phyloP scores from a whole-genome alignment of 2,888 invertebrate species.

The Microdon myrmicae region DNA sequence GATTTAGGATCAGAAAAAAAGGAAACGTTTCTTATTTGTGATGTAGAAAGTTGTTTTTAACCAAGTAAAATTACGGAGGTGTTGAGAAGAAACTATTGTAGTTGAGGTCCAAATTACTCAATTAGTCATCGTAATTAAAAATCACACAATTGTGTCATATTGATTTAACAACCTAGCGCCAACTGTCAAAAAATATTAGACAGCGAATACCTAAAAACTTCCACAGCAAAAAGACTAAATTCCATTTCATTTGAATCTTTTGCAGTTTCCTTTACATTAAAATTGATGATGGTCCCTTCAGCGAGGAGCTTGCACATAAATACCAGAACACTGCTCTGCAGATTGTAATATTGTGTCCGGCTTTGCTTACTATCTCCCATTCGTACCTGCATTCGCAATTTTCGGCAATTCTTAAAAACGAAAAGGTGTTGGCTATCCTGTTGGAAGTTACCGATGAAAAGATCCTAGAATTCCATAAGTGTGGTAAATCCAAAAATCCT shows the following conservation, averaged over 20 bases:
- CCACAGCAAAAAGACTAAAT: too few relatives aligned
- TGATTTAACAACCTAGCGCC: too few relatives aligned
- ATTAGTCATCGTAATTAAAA: too few relatives aligned
- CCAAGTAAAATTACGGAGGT: too few relatives aligned
- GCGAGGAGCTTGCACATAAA: constrained; percentile 68
- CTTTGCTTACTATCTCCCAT: constrained; percentile 71
- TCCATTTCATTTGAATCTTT: constrained; percentile 44
- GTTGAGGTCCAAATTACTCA: neutral
- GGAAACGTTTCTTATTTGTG: too few relatives aligned
- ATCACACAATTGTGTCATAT: too few relatives aligned
- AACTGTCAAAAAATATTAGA: too few relatives aligned
- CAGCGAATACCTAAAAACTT: too few relatives aligned
- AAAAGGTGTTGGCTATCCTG: constrained; percentile 82
- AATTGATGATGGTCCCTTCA: constrained; percentile 75
- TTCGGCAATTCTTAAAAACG: constrained; percentile 68
- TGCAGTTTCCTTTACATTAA: constrained; percentile 79
- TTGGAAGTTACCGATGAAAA: constrained; percentile 81
- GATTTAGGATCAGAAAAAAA: too few relatives aligned
- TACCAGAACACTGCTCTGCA: constrained; percentile 77
- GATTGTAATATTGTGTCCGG: constrained; percentile 83
- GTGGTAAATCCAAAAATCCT: constrained; percentile 67
- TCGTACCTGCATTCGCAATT: constrained; percentile 64
- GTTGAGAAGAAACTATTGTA: neutral
- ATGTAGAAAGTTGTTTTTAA: too few relatives aligned
- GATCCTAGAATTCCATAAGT: constrained; percentile 75